These are phyloP conservation scores for Microplitis demolitor DNA, from an alignment of 1,140 invertebrate species.

Conservation along the genomic window DNA sequence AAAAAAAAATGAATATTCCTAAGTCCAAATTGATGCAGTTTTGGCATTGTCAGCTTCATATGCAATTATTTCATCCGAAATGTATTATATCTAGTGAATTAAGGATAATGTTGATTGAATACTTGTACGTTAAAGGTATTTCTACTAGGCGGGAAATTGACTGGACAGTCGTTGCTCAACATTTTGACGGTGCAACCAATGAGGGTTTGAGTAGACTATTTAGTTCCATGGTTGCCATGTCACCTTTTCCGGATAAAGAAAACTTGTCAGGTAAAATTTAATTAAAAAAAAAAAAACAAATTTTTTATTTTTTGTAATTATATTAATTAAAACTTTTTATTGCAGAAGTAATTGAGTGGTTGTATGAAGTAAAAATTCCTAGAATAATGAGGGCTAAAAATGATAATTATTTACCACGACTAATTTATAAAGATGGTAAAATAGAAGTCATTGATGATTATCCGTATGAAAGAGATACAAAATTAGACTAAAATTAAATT, in stretches of 20 bases:
- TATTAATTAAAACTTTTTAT: conserved; percentile 17
- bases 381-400: conserved; percentile 11
- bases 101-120: conserved; percentile 51
- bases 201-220: conserved; percentile 38
- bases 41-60: conserved; percentile 47
- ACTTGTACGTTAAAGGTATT: conserved; percentile 42
- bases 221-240: conserved; percentile 17
- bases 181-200: conserved; percentile 45
- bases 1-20: conserved; percentile 41
- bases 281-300: neutral
- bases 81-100: conserved; percentile 46
- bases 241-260: neutral
- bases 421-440: conserved; percentile 34
- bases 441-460: conserved; percentile 27
- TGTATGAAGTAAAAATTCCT: conserved; percentile 37
- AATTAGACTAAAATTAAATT: conserved; percentile 2
- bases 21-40: conserved; percentile 32
- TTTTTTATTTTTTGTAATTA: neutral
- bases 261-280: conserved; percentile 30
- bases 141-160: conserved; percentile 32
- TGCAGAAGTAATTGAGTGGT: conserved; percentile 37
- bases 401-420: conserved; percentile 41
- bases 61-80: conserved; percentile 46
- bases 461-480: neutral
- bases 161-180: conserved; percentile 36